Evolutionary conservation across 2,113 vertebrate genomes (phyloP).

Genomic region (Terrapene triunguis): DNA sequence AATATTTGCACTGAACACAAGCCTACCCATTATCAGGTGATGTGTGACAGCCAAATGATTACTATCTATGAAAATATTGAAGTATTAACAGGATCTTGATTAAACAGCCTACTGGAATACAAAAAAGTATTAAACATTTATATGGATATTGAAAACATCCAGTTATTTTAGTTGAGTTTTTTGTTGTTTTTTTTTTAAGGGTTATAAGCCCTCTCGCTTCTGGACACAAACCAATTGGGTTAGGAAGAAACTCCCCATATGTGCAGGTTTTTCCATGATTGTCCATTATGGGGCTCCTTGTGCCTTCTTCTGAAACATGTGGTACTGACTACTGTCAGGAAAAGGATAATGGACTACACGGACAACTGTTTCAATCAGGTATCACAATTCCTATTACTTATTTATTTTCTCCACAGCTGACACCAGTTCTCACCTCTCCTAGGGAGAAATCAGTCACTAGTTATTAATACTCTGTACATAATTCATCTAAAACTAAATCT

Average conservation of each 20-base stretch:
- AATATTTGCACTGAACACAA: background rate
- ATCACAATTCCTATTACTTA: background rate
- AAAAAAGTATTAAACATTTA: background rate
- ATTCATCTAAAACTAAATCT: conserved; percentile 15
- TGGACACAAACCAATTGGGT: background rate
- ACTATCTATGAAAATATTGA: background rate
- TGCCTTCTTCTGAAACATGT: background rate
- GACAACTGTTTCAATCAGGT: background rate
- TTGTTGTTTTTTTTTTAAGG: background rate
- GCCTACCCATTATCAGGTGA: background rate
- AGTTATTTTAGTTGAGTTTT: background rate
- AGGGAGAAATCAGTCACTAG: background rate
- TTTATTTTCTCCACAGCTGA: too few relatives aligned
- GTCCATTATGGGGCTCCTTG: background rate
- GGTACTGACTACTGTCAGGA: background rate
- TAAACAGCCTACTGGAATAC: background rate
- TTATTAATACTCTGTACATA: background rate
- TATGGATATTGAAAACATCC: background rate
- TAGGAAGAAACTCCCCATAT: background rate
- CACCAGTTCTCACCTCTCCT: too few relatives aligned
- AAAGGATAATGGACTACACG: background rate
- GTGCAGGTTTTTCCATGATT: background rate
- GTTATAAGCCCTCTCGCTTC: background rate
- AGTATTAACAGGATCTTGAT: background rate
- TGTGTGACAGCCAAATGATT: background rate